Percentiles rank a stretch among this genome's conserved stretches.
phyloP scores from a whole-genome alignment of 2,888 invertebrate species.

The Drosophila monieri region DNA sequence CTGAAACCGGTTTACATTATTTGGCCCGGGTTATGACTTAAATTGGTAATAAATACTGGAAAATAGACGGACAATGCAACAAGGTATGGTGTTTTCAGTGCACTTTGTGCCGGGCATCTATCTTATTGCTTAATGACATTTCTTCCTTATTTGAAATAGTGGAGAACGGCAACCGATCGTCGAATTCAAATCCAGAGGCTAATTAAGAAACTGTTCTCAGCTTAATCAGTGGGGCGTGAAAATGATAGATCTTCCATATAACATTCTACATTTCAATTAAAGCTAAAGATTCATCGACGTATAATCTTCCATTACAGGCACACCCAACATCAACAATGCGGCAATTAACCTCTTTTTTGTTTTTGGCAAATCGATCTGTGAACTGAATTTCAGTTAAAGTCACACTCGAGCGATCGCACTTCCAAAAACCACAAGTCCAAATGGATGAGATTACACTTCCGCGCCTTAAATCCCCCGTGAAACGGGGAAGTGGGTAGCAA shows the following conservation, averaged over 20 bases:
- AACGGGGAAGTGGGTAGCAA: conserved; percentile 26
- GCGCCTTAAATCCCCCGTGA: conserved; percentile 36
- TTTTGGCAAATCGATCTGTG: conserved; percentile 37
- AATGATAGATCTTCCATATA: conserved; percentile 15
- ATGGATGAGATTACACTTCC: conserved; percentile 43
- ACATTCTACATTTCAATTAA: conserved; percentile 4
- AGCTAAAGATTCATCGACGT: background rate
- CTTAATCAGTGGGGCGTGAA: conserved; percentile 17
- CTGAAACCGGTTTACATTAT: conserved; percentile 52
- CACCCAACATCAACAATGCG: conserved; percentile 17
- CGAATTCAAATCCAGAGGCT: conserved; percentile 17
- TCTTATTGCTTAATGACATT: conserved; percentile 26
- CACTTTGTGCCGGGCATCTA: conserved; percentile 25
- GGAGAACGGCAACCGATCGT: conserved; percentile 14
- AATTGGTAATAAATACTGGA: conserved; percentile 39
- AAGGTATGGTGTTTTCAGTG: conserved; percentile 20
- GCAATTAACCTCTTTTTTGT: conserved; percentile 34
- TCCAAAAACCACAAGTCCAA: conserved; percentile 40
- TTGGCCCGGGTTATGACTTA: conserved; percentile 45
- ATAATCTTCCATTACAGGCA: conserved; percentile 18
- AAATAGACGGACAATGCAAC: conserved; percentile 46
- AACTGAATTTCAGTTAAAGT: conserved; percentile 35
- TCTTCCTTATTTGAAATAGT: conserved; percentile 6
- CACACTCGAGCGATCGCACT: conserved; percentile 40
- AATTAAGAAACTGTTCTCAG: conserved; percentile 12